Evolutionary conservation across 2,113 vertebrate species (phyloP).

Genomic region (Caloenas nicobarica): DNA sequence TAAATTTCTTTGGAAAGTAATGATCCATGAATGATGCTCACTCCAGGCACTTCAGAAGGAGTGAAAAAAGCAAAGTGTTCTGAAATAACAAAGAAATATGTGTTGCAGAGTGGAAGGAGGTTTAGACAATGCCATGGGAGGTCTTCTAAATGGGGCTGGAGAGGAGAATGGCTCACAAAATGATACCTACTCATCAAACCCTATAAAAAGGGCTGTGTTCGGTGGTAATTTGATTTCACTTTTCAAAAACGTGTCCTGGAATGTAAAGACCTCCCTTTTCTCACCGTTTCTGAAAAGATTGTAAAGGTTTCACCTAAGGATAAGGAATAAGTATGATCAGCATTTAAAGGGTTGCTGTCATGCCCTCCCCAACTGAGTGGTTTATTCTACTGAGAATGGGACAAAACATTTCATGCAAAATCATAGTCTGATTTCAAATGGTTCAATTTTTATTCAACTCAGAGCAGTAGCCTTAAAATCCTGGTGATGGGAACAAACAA

Average conservation of each 20-base stretch:
- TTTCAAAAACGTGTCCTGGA: constrained; percentile 38
- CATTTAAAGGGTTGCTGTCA: neutral
- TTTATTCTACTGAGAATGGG: constrained; percentile 10
- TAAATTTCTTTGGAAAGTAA: constrained; percentile 99
- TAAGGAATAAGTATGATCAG: neutral
- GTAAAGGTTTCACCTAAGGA: constrained; percentile 22
- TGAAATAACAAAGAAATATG: constrained; percentile 95
- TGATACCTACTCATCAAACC: constrained; percentile 70
- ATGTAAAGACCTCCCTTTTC: constrained; percentile 49
- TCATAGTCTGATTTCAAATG: neutral
- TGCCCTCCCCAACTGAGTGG: neutral
- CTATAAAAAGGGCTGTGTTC: constrained; percentile 46
- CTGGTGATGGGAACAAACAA: neutral
- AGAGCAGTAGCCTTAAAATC: constrained; percentile 1
- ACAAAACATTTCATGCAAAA: constrained; percentile 4
- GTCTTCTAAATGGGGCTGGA: constrained; percentile 71
- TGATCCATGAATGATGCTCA: constrained; percentile 99
- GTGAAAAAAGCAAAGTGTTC: constrained; percentile 82
- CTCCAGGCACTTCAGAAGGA: constrained; percentile 92
- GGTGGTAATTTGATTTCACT: constrained; percentile 39
- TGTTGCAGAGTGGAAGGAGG: constrained; percentile 84
- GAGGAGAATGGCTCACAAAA: constrained; percentile 65
- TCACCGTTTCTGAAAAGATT: constrained; percentile 25
- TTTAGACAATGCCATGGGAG: constrained; percentile 85
- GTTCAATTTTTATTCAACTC: neutral